Evolutionary conservation across 2,888 invertebrate species (phyloP).

Genomic region (Pyrocoelia pectoralis): DNA sequence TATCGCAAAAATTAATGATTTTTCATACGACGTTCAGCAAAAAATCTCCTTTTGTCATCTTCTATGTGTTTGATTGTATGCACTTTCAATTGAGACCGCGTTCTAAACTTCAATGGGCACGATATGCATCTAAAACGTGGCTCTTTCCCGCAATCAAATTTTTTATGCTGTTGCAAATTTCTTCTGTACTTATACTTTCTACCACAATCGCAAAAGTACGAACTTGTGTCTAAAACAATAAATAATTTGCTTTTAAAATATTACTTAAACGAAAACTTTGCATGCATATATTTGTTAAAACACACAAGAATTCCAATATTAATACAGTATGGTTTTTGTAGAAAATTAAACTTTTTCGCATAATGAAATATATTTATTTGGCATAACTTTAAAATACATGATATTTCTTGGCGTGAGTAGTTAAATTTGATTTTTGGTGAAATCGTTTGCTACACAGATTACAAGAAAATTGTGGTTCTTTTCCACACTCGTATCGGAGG

Average conservation of each 20-base stretch:
- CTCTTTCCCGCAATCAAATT: slow-evolving; percentile 77
- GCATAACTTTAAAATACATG: too few species aligned
- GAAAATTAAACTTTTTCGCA: too few species aligned
- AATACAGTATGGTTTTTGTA: neutral
- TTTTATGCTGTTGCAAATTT: slow-evolving; percentile 75
- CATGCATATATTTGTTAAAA: too few species aligned
- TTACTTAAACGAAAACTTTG: neutral
- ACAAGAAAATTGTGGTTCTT: slow-evolving; percentile 71
- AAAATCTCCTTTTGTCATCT: too few species aligned
- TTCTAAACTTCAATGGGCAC: slow-evolving; percentile 68
- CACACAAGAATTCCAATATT: too few species aligned
- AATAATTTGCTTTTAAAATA: neutral
- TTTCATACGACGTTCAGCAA: too few species aligned
- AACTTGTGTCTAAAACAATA: neutral
- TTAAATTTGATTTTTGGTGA: slow-evolving; percentile 49
- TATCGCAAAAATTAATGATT: too few species aligned
- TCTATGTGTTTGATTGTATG: neutral
- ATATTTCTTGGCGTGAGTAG: neutral
- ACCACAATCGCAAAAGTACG: slow-evolving; percentile 35
- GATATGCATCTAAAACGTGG: slow-evolving; percentile 78
- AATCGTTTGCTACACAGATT: slow-evolving; percentile 71
- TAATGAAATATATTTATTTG: too few species aligned
- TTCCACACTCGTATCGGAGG: slow-evolving; percentile 68
- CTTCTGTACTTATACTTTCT: slow-evolving; percentile 59
- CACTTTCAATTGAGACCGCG: neutral